Percentiles rank a stretch among this genome's conserved stretches.
Conservation (phyloP, 1,140 invertebrate species). For the Zelostemma sp. region DNA sequence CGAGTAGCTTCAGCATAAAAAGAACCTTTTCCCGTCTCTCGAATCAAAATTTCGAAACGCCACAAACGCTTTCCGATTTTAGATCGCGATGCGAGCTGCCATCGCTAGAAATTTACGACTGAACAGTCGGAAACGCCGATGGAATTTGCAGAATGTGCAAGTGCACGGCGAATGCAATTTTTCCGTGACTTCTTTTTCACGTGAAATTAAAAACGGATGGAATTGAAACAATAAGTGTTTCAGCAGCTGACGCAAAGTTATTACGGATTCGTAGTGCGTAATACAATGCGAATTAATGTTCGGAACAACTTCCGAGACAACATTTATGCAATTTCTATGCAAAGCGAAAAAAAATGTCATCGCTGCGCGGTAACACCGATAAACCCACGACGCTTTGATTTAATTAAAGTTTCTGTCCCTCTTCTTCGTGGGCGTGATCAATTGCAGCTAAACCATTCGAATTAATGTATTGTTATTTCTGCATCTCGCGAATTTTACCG, state of each 20-base stretch:
- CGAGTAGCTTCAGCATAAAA: not conserved
- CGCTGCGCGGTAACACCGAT: too few relatives aligned
- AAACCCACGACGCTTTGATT: too few relatives aligned
- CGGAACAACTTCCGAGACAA: not conserved
- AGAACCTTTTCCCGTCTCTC: not conserved
- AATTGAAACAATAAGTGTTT: not conserved
- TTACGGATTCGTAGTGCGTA: not conserved
- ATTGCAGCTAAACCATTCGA: not conserved
- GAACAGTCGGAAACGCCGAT: slow-evolving; percentile 33
- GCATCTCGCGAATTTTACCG: too few relatives aligned
- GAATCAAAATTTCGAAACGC: slow-evolving; percentile 30
- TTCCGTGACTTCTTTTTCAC: not conserved
- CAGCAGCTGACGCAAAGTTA: not conserved
- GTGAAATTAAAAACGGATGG: not conserved
- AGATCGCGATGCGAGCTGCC: slow-evolving; percentile 61
- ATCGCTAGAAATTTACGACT: slow-evolving; percentile 37
- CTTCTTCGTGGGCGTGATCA: too few relatives aligned
- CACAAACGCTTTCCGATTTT: slow-evolving; percentile 59
- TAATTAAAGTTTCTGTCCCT: too few relatives aligned
- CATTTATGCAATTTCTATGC: too few relatives aligned
- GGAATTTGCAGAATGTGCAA: not conserved
- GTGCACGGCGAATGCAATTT: not conserved
- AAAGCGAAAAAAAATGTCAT: too few relatives aligned
- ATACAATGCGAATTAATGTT: not conserved
- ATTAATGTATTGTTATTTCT: too few relatives aligned